Base-by-base conservation (phyloP, 2,888 invertebrate species). In the Bhutanitis thaidina region DNA sequence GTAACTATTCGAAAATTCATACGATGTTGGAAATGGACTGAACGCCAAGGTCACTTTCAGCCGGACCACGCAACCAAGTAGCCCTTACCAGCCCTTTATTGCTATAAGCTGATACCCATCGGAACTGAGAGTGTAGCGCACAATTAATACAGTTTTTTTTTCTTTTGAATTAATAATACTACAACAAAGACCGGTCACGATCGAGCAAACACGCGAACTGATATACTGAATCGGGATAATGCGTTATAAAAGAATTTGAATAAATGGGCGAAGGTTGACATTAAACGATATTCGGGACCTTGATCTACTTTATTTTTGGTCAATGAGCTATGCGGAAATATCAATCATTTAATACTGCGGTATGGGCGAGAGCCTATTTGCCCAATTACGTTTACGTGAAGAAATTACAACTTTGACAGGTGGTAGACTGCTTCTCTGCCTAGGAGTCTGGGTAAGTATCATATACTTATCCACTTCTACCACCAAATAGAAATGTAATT, bases 1-100 rank as follows among this genome's bases (percentile, higher is more conserved):
- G 59, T 74, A 77, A 84, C 86, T 86, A 84, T 78, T 86, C 79
- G 80, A 83, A 85, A 83, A 81, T 79, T 73, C 80, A 73, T 76
- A 74, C 72, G 69, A 61, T 61, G 64, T 62, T 57, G 57, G 67
- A 68, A 69, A 71, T 74, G 68, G 75, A 72, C 69, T 69, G 64
- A 44, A 49, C 58, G 68, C 66, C 88, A 88, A 87, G 88, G 88
- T 87, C 87, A 80, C 61, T 82, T 83, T 82, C 75, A 57, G 69
- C 65, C 73, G 74, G 68, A 79, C 86, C 87, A 86, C 86, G 87
- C 88, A 83, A 84, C 71, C 73, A 69, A 67, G 68, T 63, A 39
- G 68, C 69, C 65, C 49, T 49, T 41, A 13, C 25, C 67, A 69
- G 67, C 67, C 65, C 62, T 69, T 57, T 58, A 62, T 53, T 59